Base-by-base conservation (phyloP, 1,140 invertebrate genomes). In the Tetragnatha versicolor region DNA sequence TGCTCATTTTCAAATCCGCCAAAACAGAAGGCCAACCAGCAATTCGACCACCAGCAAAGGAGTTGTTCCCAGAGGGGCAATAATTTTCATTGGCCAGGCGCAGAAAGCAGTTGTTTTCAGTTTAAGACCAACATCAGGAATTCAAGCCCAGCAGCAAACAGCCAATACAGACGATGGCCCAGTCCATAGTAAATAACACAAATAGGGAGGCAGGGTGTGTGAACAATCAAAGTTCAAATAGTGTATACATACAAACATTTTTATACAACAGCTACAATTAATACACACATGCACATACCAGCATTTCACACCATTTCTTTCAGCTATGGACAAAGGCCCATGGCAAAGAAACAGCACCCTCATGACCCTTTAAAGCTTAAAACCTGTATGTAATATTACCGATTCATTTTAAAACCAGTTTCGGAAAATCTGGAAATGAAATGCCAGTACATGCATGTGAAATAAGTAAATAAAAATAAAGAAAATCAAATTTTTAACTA, bases 141-240 rank as follows among this genome's bases (percentile, higher is more conserved):
- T 72, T 72, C 68, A 72, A 58, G 68, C 51, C n/a, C 68, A 72
- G 68, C 68, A 72, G 49, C 68, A 72, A 63, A 63, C 58, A 75
- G 72, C 72, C 55, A 75, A 75, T 45, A 75, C 55, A 39, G 58
- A 75, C 72, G 72, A 63, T 49, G 58, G 72, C 55, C 72, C 49
- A 75, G 55, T 61, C 72, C 72, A 75, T 75, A 75, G 72, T 45
- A 75, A 75, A 75, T 75, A 75, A 75, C 72, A 75, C 72, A 75
- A 75, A 75, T 75, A 63, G 49, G 72, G 72, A 75, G 72, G 72
- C 72, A 75, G 72, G 72, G 72, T 75, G 58, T 75, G 72, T 75
- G 72, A 75, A 75, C 72, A 75, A 75, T 75, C 72, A 75, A n/a
- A n/a, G 72, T 75, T 75, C 72, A 75, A n/a, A 75, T 75, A 75